These are phyloP conservation scores for Melangyna quadrimaculata DNA, from an alignment of 2,888 invertebrate species.

Conservation along the genomic window DNA sequence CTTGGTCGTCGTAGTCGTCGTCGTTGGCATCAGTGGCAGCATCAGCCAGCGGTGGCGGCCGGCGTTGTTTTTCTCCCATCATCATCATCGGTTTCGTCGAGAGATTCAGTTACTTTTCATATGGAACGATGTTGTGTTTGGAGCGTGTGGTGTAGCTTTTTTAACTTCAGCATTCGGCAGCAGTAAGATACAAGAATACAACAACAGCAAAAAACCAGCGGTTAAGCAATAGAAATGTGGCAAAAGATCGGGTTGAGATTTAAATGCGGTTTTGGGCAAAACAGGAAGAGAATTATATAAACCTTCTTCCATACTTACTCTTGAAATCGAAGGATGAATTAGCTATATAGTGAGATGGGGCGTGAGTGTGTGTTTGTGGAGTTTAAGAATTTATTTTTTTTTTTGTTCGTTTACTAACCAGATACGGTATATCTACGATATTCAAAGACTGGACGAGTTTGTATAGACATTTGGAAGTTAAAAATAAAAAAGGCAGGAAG, in stretches of 20 bases:
- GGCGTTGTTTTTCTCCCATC: neutral
- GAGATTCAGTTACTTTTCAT: constrained; percentile 63
- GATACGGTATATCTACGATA: neutral
- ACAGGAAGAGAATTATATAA: constrained; percentile 62
- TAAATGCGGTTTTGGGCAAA: constrained; percentile 68
- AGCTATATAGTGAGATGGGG: constrained; percentile 5
- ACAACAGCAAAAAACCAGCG: constrained; percentile 31
- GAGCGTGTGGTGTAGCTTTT: constrained; percentile 4
- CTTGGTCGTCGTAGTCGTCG: neutral
- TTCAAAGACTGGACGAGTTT: constrained; percentile 47
- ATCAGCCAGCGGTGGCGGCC: neutral
- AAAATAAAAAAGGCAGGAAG: constrained; percentile 38
- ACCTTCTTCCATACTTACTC: neutral
- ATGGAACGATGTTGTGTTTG: constrained; percentile 20
- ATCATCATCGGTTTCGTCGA: constrained; percentile 1
- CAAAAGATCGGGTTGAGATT: constrained; percentile 60
- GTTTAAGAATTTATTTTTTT: neutral
- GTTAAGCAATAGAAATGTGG: constrained; percentile 51
- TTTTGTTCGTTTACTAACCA: neutral
- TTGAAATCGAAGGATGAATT: constrained; percentile 61
- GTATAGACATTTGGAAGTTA: constrained; percentile 45
- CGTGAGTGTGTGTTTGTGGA: constrained; percentile 16
- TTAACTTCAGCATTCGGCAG: neutral
- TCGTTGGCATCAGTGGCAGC: neutral
- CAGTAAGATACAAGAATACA: neutral